Evolutionary conservation across 2,888 invertebrate genomes (phyloP).

Genomic region (Graphium colonna): DNA sequence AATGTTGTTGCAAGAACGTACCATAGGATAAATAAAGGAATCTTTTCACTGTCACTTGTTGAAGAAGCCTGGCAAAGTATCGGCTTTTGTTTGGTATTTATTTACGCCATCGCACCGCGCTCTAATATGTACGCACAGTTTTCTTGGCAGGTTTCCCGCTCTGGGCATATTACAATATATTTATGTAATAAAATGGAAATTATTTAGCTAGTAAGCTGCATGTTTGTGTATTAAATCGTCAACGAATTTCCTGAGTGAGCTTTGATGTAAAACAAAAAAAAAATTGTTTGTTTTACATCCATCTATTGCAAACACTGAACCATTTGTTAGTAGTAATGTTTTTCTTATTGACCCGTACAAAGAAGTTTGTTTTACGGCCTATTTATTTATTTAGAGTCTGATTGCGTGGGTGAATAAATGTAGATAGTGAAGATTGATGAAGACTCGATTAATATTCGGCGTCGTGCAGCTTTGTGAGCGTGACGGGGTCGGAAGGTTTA

Average conservation of each 20-base stretch:
- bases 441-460: not conserved
- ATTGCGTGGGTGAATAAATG: not conserved
- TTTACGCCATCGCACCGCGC: slow-evolving; percentile 14
- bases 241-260: too few relatives aligned
- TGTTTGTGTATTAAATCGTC: too few relatives aligned
- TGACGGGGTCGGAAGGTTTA: slow-evolving; percentile 10
- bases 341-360: not conserved
- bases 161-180: slow-evolving; percentile 7
- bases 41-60: slow-evolving; percentile 15
- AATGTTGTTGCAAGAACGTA: not conserved
- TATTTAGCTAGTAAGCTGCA: not conserved
- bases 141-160: slow-evolving; percentile 20
- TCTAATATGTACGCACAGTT: slow-evolving; percentile 8
- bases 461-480: not conserved
- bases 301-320: too few relatives aligned
- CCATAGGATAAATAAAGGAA: not conserved
- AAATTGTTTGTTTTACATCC: too few relatives aligned
- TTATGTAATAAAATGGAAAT: slow-evolving; percentile 19
- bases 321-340: too few relatives aligned
- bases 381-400: not conserved
- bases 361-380: not conserved
- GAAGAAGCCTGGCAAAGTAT: slow-evolving; percentile 15
- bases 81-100: slow-evolving; percentile 23
- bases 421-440: not conserved
- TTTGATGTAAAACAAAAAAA: too few relatives aligned